Evolutionary conservation across 2,113 vertebrate species (phyloP), one percentile per base, ranked within the genome.

Genomic region (Aptenodytes forsteri): DNA sequence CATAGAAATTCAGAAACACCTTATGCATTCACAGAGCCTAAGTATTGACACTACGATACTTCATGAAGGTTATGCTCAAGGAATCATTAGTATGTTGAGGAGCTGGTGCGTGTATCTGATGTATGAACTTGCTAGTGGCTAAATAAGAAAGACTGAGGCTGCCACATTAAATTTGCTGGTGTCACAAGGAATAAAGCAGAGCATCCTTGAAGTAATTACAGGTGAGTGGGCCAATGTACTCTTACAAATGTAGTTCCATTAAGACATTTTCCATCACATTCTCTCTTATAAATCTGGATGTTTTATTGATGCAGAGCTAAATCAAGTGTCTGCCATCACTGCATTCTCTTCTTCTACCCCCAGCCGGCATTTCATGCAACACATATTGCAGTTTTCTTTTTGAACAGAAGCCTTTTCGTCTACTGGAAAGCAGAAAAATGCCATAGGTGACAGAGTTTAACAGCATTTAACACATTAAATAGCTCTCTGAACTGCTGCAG

Each of bases 341-440:
- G 50, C 58, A 4, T 78, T 95, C 71, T 91, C 89, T 95, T 91
- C 91, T 93, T 80, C 71, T 89, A 93, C 89, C 90, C 94, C 93
- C 96, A 96, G 94, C 94, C 96, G 96, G 95, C 94, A 95, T 97
- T 96, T 96, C 94, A 91, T 96, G 97, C 93, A 97, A 94, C 94
- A 96, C 93, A 97, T 97, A 88, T 90, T 97, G 93, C 96, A 96
- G 95, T 91, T 96, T 95, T 77, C 94, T 89, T 93, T 93, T 70
- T 62, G 75, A 96, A 87, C 94, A 97, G 95, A 96, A 96, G 95
- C 77, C 86, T 93, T 95, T 97, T 92, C 94, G 84, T 96, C 96
- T 96, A 92, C 94, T 97, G 94, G 80, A 91, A 95, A 92, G 95
- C 89, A 94, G 94, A 72, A 94, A 96, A 94, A 96, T 94, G 87